Percentiles rank a stretch among this genome's conserved stretches.
Conservation (phyloP, 2,797 vertebrate genomes). For the Ptychadena robeensis region DNA sequence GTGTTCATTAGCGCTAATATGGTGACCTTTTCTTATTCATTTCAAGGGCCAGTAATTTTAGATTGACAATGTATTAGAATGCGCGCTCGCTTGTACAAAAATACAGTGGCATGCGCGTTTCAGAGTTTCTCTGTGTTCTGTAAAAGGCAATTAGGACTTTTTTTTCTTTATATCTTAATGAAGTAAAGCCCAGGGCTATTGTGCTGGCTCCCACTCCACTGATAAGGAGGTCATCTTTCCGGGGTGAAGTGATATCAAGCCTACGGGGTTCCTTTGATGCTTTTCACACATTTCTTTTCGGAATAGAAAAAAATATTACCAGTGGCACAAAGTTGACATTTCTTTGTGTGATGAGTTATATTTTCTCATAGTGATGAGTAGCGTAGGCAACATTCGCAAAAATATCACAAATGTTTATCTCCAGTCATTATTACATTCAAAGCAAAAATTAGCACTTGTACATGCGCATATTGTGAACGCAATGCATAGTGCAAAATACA, state of each 20-base stretch:
- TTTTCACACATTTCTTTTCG: background rate
- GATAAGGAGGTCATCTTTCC: constrained; percentile 1
- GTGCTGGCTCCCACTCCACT: background rate
- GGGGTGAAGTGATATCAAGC: background rate
- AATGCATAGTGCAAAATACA: no score
- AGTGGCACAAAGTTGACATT: background rate
- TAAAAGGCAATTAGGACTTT: constrained; percentile 7
- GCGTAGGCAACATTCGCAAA: no score
- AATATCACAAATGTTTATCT: no score
- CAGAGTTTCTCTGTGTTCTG: background rate
- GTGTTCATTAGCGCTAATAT: background rate
- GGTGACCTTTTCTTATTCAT: background rate
- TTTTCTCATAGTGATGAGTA: no score
- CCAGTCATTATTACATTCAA: no score
- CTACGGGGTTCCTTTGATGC: background rate
- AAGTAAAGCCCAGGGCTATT: constrained; percentile 10
- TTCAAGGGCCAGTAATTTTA: background rate
- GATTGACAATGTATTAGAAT: background rate
- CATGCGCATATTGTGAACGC: no score
- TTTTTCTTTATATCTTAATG: constrained; percentile 8
- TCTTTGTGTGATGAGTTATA: background rate
- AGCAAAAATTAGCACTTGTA: no score
- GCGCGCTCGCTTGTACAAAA: background rate
- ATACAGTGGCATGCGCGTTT: background rate
- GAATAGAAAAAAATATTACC: background rate